Percentiles rank a stretch among this genome's conserved stretches.
Evolutionary conservation across 2,113 vertebrate species (phyloP).

Genomic region (Callospermophilus lateralis): DNA sequence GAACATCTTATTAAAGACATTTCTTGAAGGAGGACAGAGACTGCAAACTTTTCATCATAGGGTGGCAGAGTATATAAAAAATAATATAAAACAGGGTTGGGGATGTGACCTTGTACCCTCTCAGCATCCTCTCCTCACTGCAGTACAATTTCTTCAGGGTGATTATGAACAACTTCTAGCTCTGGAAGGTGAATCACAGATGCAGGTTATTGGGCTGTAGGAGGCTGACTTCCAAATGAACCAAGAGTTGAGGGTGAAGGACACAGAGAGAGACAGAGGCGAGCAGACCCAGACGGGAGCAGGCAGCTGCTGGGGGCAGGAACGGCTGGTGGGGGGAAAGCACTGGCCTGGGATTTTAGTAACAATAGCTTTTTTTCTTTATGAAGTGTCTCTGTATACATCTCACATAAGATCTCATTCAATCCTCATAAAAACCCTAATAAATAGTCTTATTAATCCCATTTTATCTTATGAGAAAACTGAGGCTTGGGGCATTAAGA

Average conservation of each 20-base stretch:
- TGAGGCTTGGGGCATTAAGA: neutral
- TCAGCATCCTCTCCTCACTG: neutral
- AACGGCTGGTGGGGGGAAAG: neutral
- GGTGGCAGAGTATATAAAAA: neutral
- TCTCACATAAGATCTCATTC: neutral
- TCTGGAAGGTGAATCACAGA: neutral
- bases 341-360: neutral
- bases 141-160: neutral
- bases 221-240: neutral
- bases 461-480: constrained; percentile 12
- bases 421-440: neutral
- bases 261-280: neutral
- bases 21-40: neutral
- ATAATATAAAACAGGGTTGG: no score
- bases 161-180: neutral
- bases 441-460: neutral
- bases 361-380: neutral
- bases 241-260: neutral
- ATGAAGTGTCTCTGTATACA: neutral
- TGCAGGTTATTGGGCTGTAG: neutral
- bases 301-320: neutral
- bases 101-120: neutral
- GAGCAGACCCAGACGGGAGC: neutral
- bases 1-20: neutral
- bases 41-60: neutral